Base-by-base conservation (phyloP, 2,888 invertebrate genomes). In the Achlya flavicornis region DNA sequence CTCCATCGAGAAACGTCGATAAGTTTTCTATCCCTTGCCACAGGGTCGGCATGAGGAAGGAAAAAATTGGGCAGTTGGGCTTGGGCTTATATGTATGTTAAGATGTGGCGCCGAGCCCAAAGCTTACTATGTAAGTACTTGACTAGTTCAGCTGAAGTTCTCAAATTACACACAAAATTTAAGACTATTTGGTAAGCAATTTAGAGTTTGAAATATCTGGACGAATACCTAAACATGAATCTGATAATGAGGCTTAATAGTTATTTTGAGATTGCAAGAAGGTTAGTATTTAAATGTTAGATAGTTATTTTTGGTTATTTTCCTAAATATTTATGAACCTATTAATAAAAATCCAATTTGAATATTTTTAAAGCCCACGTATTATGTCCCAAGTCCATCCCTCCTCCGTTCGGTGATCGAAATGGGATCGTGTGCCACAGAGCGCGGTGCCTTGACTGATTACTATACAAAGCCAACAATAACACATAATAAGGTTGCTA, bases 361-460 rank as follows among this genome's bases (percentile, higher is more conserved):
- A 12, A 65, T 12, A n/a, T 46, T 46, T 63, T 61, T 46, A 35
- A 7, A 12, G 12, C 41, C 41, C 41, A 38, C 7, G 1, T 61
- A 43, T 41, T 26, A 57, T 59, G 53, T 38, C 12, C 12, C 4
- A 66, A 46, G 62, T 65, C 63, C 61, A 66, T 71, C 64, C 62
- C 67, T 58, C 41, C 69, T 60, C 43, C 68, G 43, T 61, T 60
- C 71, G 61, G 63, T 72, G 73, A 75, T 76, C 74, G 71, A 64
- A 33, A 57, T 65, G 59, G 68, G 70, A 71, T 72, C 64, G 65
- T 66, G 70, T 61, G 69, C 70, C 69, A 62, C 69, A 71, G 71
- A 73, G 73, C 70, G 70, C 72, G 69, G 70, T 71, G 64, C 68
- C 73, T 74, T 77, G 76, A 78, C 74, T 79, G 81, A 80, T 80